Evolutionary conservation across 2,113 vertebrate species (phyloP).

Genomic region (Elephas maximus): DNA sequence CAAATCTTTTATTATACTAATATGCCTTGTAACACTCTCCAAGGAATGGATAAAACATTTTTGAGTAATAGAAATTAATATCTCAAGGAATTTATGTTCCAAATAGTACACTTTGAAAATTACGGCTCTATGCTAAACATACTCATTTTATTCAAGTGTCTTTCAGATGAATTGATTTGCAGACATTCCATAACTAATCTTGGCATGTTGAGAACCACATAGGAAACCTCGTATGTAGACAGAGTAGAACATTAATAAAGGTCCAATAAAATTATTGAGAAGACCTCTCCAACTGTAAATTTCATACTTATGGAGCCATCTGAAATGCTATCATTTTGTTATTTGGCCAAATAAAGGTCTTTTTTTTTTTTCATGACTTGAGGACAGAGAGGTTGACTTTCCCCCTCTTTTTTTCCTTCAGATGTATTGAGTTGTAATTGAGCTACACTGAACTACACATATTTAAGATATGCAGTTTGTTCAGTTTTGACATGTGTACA

Average conservation of each 20-base stretch:
- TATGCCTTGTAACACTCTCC: background rate
- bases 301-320: background rate
- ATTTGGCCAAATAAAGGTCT: background rate
- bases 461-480: background rate
- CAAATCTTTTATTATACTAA: background rate
- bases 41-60: background rate
- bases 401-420: background rate
- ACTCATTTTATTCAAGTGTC: background rate
- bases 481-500: conserved; percentile 23
- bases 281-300: background rate
- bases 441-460: background rate
- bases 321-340: background rate
- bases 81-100: conserved; percentile 7
- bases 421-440: conserved; percentile 9
- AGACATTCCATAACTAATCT: background rate
- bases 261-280: background rate
- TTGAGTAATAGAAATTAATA: conserved; percentile 8
- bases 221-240: background rate
- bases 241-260: background rate
- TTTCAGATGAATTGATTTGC: background rate
- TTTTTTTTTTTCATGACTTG: conserved; percentile 25
- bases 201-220: background rate
- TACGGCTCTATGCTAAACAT: background rate
- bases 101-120: background rate
- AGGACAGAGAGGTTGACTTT: background rate